phyloP scores from a whole-genome alignment of 2,113 vertebrate genomes.

The Pampusana beccarii region DNA sequence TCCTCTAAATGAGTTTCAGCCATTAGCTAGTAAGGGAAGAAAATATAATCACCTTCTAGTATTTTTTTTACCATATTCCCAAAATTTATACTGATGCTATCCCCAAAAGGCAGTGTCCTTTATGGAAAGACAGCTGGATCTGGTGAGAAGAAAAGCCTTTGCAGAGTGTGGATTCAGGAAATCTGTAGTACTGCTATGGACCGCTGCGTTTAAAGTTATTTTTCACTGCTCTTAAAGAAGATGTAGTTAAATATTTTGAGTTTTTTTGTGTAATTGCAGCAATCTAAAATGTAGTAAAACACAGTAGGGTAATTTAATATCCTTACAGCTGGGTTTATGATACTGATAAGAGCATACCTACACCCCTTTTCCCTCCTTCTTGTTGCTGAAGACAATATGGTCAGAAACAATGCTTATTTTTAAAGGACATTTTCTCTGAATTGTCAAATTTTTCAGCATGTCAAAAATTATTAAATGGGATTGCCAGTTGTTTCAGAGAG shows the following conservation, averaged over 20 bases:
- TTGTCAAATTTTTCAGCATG: neutral
- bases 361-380: neutral
- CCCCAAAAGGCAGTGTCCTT: neutral
- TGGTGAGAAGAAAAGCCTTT: neutral
- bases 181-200: neutral
- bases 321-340: neutral
- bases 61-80: neutral
- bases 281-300: neutral
- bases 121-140: neutral
- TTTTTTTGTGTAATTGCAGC: neutral
- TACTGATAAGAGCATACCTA: neutral
- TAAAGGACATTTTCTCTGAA: neutral
- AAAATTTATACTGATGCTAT: neutral
- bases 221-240: neutral
- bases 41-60: neutral
- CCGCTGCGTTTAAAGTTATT: neutral
- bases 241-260: neutral
- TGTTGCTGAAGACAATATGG: neutral
- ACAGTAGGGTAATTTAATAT: neutral
- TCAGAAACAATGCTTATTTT: neutral
- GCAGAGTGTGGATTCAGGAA: neutral
- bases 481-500: constrained; percentile 9
- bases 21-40: neutral
- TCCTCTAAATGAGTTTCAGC: neutral
- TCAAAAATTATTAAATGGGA: neutral